Evolutionary conservation across 2,888 invertebrate genomes (phyloP).

Genomic region (Eupithecia subfuscata): DNA sequence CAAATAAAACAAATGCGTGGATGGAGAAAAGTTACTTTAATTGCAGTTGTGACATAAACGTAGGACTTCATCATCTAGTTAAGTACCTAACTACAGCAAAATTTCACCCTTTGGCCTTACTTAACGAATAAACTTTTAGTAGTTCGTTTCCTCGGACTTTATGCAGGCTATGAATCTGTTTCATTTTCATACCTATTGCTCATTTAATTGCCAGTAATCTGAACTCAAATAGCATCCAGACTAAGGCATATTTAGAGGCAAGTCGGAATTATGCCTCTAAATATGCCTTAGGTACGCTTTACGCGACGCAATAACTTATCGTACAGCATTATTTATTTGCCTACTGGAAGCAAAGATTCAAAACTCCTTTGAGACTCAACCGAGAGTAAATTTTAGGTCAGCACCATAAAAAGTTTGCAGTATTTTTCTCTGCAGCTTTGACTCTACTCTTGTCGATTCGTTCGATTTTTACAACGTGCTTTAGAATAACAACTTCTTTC

Average conservation of each 20-base stretch:
- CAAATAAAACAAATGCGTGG: too few species aligned
- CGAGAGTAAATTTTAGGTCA: conserved; percentile 41
- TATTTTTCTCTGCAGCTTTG: conserved; percentile 30
- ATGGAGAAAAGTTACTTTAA: conserved; percentile 14
- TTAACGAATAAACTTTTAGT: neutral
- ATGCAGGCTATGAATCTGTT: neutral
- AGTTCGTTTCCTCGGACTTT: neutral
- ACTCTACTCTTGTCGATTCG: conserved; percentile 17
- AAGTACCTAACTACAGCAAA: neutral
- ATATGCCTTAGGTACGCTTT: neutral
- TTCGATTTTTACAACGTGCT: conserved; percentile 6
- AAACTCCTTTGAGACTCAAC: conserved; percentile 37
- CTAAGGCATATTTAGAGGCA: too few species aligned
- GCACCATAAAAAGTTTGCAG: conserved; percentile 33
- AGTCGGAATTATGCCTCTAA: neutral
- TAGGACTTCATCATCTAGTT: neutral
- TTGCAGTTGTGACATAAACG: neutral
- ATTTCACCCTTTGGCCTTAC: neutral
- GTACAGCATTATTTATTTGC: conserved; percentile 22
- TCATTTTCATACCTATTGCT: neutral
- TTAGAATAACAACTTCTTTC: neutral
- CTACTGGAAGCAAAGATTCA: conserved; percentile 26
- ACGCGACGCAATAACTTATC: conserved; percentile 14
- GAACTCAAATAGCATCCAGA: too few species aligned
- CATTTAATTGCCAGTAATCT: too few species aligned